Evolutionary conservation across 2,797 vertebrate species (phyloP), one percentile per base, ranked within the genome.

Genomic region (Sebastes vulpes): DNA sequence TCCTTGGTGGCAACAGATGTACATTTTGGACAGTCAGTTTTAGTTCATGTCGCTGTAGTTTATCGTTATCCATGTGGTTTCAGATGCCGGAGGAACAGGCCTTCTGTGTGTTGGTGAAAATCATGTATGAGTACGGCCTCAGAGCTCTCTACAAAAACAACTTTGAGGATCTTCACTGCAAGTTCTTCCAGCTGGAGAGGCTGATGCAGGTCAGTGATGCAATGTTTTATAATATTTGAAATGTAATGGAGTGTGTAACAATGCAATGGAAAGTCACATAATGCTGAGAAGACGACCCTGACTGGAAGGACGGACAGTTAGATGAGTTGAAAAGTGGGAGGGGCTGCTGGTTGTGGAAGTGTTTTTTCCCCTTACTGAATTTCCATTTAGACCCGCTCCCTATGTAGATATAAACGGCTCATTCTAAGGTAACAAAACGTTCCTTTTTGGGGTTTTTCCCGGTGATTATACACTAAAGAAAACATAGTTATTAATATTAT

Each of bases 71-170:
- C 3, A 0, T 88, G 0, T 84, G 52, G 6, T 93, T 92, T 84
- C 91, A 99, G 99, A 99, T 99, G 99, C 99, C 99, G 0, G 99
- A 99, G 90, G 99, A 99, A 68, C 99, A 99, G 93, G 98, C 99
- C 1, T 99, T 99, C 92, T 98, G 98, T 86, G 97, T 99, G 4
- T 89, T 99, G 94, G 98, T 99, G 90, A 98, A 98, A 94, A 99
- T 99, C 92, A 99, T 99, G 99, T 98, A 97, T 73, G 93, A 98
- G 63, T 99, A 99, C 21, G 97, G 97, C 80, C 97, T 99, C 72
- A 93, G 97, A 85, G 96, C 96, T 53, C 97, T 99, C 75, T 99
- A 99, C 95, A 98, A 96, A 95, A 99, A 99, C 95, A 99, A 99
- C 94, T 99, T 99, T 91, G 98, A 99, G 93, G 98, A 98, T 95